Evolutionary conservation across 2,888 invertebrate genomes (phyloP).

Genomic region (Mesorhabditis spiculigera): DNA sequence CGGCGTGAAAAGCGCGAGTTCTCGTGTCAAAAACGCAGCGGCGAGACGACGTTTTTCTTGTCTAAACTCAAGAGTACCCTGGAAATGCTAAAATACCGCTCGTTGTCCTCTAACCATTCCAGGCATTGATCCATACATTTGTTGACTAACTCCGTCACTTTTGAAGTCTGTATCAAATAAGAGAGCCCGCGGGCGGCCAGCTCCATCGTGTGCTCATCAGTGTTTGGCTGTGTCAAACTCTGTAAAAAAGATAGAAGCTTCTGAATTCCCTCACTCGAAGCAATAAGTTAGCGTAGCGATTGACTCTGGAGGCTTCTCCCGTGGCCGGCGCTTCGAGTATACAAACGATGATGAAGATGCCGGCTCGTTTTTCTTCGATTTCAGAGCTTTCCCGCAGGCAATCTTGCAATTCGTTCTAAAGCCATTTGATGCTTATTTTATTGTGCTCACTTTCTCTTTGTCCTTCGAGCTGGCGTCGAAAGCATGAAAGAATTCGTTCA

Average conservation of each 20-base stretch:
- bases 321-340: no score
- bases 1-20: conserved; percentile 89
- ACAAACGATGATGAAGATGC: conserved; percentile 31
- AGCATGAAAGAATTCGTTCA: no score
- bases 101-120: conserved; percentile 78
- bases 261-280: conserved; percentile 14
- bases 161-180: conserved; percentile 81
- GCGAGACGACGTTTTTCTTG: conserved; percentile 24
- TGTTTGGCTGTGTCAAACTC: conserved; percentile 61
- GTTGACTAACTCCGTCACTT: conserved; percentile 93
- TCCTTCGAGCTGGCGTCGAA: no score
- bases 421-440: no score
- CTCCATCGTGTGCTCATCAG: conserved; percentile 76
- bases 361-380: conserved; percentile 24
- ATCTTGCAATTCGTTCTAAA: no score
- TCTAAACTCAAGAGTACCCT: no score
- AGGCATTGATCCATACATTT: conserved; percentile 92
- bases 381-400: conserved; percentile 8
- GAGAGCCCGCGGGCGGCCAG: conserved; percentile 91
- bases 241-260: neutral
- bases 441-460: no score
- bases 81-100: neutral
- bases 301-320: conserved; percentile 11
- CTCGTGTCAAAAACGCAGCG: conserved; percentile 74
- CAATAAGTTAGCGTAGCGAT: conserved; percentile 32